These are phyloP conservation scores for Dascillus cervinus DNA, from an alignment of 2,888 invertebrate species.

Conservation along the genomic window DNA sequence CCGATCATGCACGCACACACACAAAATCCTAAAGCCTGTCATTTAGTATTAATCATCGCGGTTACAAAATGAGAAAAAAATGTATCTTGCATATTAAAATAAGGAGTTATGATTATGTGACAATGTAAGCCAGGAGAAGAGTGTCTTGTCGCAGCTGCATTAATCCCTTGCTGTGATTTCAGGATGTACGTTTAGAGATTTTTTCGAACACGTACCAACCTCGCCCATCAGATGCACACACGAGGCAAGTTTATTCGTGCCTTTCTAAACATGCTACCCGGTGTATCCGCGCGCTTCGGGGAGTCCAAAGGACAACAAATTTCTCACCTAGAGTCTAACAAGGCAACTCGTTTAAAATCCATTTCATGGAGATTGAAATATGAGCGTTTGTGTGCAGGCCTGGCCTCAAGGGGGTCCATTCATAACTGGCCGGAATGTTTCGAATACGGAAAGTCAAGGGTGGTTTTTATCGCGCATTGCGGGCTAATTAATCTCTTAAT, in stretches of 20 bases:
- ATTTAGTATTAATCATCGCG: slow-evolving; percentile 36
- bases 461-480: slow-evolving; percentile 10
- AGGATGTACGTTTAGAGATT: slow-evolving; percentile 24
- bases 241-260: too few species aligned
- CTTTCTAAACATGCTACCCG: slow-evolving; percentile 31
- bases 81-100: slow-evolving; percentile 39
- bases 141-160: slow-evolving; percentile 36
- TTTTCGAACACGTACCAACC: slow-evolving; percentile 6
- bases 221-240: slow-evolving; percentile 7
- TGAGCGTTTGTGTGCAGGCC: slow-evolving; percentile 35
- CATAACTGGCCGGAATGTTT: slow-evolving; percentile 29
- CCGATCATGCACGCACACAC: slow-evolving; percentile 19
- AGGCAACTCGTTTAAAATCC: slow-evolving; percentile 40
- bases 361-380: slow-evolving; percentile 41
- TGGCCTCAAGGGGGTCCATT: slow-evolving; percentile 36
- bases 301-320: slow-evolving; percentile 41
- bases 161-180: slow-evolving; percentile 35
- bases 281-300: slow-evolving; percentile 32
- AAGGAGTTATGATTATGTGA: slow-evolving; percentile 41
- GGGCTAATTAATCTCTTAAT: too few species aligned
- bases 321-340: slow-evolving; percentile 44
- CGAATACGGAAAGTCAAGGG: slow-evolving; percentile 21
- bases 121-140: slow-evolving; percentile 37
- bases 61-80: slow-evolving; percentile 24
- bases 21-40: slow-evolving; percentile 25